Evolutionary conservation across 37 sponge, comb jelly and placozoan species (phyloP).

Genomic region (Halichondria panicea): DNA sequence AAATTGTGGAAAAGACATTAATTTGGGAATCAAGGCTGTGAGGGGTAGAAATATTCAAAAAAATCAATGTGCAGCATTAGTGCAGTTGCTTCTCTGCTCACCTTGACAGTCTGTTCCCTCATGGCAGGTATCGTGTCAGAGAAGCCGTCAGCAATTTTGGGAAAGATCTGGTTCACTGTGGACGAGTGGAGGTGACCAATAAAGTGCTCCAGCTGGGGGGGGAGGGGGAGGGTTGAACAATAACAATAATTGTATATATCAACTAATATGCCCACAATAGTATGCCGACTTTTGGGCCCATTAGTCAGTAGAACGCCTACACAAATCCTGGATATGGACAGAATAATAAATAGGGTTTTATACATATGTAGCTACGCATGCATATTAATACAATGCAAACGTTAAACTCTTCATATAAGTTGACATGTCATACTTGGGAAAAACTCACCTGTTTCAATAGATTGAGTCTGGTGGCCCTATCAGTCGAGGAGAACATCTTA

Average conservation of each 20-base stretch:
- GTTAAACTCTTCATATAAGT: neutral
- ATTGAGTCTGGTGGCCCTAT: slow-evolving; percentile 90
- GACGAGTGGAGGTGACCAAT: slow-evolving; percentile 74
- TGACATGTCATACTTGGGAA: neutral
- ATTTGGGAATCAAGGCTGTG: neutral
- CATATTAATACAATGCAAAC: too few species aligned
- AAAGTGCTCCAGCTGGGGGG: slow-evolving; percentile 67
- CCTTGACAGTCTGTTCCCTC: slow-evolving; percentile 94
- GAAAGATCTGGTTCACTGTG: slow-evolving; percentile 88
- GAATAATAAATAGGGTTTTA: too few species aligned
- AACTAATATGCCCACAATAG: neutral
- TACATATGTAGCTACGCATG: too few species aligned
- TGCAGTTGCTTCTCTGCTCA: neutral
- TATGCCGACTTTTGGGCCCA: neutral
- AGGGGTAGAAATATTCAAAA: neutral
- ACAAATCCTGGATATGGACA: too few species aligned
- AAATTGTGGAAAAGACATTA: neutral
- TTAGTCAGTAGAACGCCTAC: neutral
- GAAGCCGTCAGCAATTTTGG: slow-evolving; percentile 82
- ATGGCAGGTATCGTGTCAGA: slow-evolving; percentile 88
- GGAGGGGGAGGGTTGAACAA: slow-evolving; percentile 1
- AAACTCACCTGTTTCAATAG: slow-evolving; percentile 78
- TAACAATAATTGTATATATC: neutral
- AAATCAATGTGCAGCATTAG: neutral
- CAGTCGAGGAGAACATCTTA: slow-evolving; percentile 93